These are phyloP conservation scores for Dromaius novaehollandiae DNA, from an alignment of 2,113 vertebrate species.

Conservation along the genomic window DNA sequence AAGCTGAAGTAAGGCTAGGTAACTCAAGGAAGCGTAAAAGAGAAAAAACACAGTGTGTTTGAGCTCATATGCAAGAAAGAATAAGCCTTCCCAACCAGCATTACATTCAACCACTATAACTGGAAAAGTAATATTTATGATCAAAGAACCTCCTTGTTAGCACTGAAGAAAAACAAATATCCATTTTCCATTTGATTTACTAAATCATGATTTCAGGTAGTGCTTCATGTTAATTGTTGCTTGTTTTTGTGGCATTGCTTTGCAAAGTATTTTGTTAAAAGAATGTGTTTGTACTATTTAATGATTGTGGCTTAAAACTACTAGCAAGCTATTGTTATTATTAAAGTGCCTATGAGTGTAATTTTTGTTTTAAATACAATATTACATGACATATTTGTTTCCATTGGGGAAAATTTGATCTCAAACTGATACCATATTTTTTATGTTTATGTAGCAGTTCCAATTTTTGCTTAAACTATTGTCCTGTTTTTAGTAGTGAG, in stretches of 20 bases:
- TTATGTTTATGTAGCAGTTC: neutral
- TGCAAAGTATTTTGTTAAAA: slow-evolving; percentile 5
- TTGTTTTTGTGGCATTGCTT: slow-evolving; percentile 13
- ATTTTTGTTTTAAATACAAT: neutral
- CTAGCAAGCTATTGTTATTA: neutral
- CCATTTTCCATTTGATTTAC: neutral
- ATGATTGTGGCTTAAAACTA: neutral
- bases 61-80: neutral
- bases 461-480: neutral
- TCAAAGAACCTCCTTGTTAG: neutral
- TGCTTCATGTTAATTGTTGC: neutral
- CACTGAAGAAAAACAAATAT: neutral
- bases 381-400: neutral
- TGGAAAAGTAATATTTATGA: neutral
- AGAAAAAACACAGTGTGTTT: neutral
- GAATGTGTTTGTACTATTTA: neutral
- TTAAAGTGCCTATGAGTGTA: neutral
- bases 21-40: neutral
- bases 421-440: neutral
- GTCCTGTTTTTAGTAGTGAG: neutral
- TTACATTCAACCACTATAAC: neutral
- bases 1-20: neutral
- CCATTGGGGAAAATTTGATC: neutral
- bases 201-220: neutral
- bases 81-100: neutral